These are phyloP conservation scores for Lethenteron reissneri DNA, from an alignment of 2,113 vertebrate species.

Conservation along the genomic window DNA sequence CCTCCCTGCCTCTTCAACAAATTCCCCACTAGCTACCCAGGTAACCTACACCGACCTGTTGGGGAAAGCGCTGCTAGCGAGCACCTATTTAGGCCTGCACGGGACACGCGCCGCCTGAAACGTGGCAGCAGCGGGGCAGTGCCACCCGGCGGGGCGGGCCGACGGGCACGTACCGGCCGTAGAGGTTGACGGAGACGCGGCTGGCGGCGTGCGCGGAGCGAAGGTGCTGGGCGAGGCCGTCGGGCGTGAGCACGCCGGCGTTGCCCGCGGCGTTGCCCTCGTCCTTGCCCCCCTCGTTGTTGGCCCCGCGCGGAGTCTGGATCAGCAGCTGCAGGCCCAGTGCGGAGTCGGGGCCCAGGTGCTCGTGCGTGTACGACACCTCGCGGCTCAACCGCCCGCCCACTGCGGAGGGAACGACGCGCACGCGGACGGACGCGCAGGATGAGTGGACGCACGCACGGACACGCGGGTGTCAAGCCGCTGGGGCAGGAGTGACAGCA, in stretches of 20 bases:
- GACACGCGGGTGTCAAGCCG: no score
- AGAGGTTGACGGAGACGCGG: conserved; percentile 84
- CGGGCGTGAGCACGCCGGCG: conserved; percentile 58
- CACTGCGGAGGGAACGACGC: conserved; percentile 29
- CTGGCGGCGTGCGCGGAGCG: conserved; percentile 80
- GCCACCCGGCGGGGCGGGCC: no score
- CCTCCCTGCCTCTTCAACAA: no score
- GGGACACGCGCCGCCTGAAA: no score
- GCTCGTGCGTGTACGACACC: conserved; percentile 85
- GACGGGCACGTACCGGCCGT: conserved; percentile 43
- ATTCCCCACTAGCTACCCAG: no score
- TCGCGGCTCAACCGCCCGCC: conserved; percentile 89
- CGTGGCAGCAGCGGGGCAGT: no score
- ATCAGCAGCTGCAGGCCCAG: conserved; percentile 98
- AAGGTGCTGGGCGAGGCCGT: conserved; percentile 74
- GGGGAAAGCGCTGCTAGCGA: no score
- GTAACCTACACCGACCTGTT: no score
- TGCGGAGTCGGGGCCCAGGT: conserved; percentile 96
- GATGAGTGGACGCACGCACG: no score
- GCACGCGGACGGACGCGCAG: neutral
- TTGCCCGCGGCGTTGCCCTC: conserved; percentile 58
- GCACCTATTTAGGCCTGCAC: no score
- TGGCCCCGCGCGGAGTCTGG: conserved; percentile 76
- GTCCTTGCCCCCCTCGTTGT: conserved; percentile 55
- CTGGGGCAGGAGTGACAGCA: no score